phyloP scores from a whole-genome alignment of 2,113 vertebrate species.

The Chinchilla lanigera region DNA sequence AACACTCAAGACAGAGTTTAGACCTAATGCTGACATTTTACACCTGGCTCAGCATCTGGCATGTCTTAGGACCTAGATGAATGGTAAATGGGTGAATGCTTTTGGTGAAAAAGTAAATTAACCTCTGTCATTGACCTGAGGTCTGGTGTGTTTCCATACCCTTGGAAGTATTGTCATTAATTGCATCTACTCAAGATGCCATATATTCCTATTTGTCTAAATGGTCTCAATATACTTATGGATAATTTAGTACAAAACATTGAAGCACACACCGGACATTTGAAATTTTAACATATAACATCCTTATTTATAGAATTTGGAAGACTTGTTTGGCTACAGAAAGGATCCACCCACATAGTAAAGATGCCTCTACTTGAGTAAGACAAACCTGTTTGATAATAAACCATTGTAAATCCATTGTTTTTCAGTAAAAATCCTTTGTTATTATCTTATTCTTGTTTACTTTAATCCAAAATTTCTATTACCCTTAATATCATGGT shows the following conservation, averaged over 20 bases:
- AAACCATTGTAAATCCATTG: constrained; percentile 5
- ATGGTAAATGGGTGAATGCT: not conserved
- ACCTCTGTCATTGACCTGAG: constrained; percentile 32
- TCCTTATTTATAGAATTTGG: constrained; percentile 38
- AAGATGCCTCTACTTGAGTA: not conserved
- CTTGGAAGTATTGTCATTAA: constrained; percentile 4
- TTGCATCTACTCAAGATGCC: not conserved
- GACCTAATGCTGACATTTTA: constrained; percentile 11
- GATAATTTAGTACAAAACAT: not conserved
- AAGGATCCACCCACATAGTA: not conserved
- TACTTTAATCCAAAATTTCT: constrained; percentile 44
- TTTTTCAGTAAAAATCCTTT: constrained; percentile 43
- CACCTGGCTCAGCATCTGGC: not conserved
- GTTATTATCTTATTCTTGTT: constrained; percentile 52
- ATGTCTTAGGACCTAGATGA: constrained; percentile 37
- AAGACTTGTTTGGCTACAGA: not conserved
- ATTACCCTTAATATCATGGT: not conserved
- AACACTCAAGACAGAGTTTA: constrained; percentile 55
- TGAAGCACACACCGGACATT: not conserved
- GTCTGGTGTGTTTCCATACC: constrained; percentile 12
- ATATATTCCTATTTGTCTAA: not conserved
- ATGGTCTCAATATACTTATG: not conserved
- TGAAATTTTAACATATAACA: constrained; percentile 13
- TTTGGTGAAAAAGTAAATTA: not conserved
- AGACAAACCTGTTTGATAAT: constrained; percentile 1